These are phyloP conservation scores for Trypoxylon attenuatum DNA, from an alignment of 2,888 invertebrate genomes.

Conservation along the genomic window DNA sequence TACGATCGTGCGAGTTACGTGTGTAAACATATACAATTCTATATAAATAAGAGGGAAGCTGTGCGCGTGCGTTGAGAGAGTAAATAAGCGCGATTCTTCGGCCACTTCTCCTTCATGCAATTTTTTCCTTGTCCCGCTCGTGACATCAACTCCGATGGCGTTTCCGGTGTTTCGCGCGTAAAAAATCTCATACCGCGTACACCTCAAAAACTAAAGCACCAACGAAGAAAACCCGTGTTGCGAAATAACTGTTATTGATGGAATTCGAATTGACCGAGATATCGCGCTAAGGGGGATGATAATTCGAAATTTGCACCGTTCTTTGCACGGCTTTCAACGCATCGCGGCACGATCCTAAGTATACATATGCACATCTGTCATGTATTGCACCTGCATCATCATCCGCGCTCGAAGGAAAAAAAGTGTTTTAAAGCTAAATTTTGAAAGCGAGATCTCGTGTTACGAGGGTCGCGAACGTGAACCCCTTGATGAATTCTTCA, in stretches of 20 bases:
- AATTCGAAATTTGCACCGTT: too few species aligned
- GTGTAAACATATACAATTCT: slow-evolving; percentile 39
- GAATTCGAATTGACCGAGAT: too few species aligned
- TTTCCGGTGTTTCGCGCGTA: too few species aligned
- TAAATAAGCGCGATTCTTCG: neutral
- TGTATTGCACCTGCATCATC: slow-evolving; percentile 61
- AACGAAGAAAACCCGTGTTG: neutral
- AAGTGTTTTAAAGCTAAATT: slow-evolving; percentile 56
- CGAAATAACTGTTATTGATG: too few species aligned
- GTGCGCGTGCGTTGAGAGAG: slow-evolving; percentile 44
- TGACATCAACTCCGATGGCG: too few species aligned
- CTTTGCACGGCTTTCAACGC: slow-evolving; percentile 44
- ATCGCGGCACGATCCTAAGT: slow-evolving; percentile 52
- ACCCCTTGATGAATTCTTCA: too few species aligned
- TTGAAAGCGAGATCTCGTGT: slow-evolving; percentile 51
- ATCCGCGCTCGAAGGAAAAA: slow-evolving; percentile 42
- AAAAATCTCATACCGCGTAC: too few species aligned
- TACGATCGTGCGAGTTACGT: slow-evolving; percentile 59
- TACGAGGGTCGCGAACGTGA: neutral
- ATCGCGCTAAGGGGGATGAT: neutral
- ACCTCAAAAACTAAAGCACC: neutral
- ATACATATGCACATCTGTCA: slow-evolving; percentile 53
- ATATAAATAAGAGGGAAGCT: slow-evolving; percentile 48
- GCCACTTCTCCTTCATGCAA: too few species aligned
- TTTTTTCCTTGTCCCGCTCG: too few species aligned